phyloP scores from a whole-genome alignment of 2,113 vertebrate genomes.

The Dipodomys merriami region DNA sequence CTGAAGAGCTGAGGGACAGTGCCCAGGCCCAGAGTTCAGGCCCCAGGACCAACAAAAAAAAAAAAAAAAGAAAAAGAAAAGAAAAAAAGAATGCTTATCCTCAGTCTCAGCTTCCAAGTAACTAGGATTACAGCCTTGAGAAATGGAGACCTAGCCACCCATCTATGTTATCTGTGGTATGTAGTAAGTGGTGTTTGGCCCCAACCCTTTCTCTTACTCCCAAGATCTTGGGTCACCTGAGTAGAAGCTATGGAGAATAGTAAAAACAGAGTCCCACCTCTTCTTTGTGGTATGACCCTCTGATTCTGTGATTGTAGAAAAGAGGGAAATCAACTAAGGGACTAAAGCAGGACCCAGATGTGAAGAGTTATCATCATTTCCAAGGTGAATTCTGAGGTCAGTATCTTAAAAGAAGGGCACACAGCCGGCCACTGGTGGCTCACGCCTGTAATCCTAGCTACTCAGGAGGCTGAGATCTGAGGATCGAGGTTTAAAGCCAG shows the following conservation, averaged over 20 bases:
- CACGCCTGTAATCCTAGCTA: no score
- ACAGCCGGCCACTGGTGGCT: no score
- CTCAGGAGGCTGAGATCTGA: no score
- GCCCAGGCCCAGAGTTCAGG: no score
- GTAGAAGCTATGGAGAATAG: not conserved
- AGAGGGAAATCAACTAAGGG: not conserved
- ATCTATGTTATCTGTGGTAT: not conserved
- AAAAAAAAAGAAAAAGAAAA: no score
- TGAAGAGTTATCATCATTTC: not conserved
- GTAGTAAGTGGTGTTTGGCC: not conserved
- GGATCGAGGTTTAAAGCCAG: no score
- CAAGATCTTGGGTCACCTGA: not conserved
- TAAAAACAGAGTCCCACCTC: not conserved
- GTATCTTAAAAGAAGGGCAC: not conserved
- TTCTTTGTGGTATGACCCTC: not conserved
- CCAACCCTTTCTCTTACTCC: not conserved
- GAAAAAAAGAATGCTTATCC: no score
- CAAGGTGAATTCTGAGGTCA: not conserved
- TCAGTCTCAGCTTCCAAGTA: no score
- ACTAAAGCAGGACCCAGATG: not conserved
- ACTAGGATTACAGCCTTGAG: no score
- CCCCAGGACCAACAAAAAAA: no score
- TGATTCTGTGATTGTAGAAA: not conserved
- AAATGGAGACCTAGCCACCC: no score
- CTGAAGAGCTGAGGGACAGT: no score